These are phyloP conservation scores for Mixornis gularis DNA, from an alignment of 2,113 vertebrate species.

Conservation along the genomic window DNA sequence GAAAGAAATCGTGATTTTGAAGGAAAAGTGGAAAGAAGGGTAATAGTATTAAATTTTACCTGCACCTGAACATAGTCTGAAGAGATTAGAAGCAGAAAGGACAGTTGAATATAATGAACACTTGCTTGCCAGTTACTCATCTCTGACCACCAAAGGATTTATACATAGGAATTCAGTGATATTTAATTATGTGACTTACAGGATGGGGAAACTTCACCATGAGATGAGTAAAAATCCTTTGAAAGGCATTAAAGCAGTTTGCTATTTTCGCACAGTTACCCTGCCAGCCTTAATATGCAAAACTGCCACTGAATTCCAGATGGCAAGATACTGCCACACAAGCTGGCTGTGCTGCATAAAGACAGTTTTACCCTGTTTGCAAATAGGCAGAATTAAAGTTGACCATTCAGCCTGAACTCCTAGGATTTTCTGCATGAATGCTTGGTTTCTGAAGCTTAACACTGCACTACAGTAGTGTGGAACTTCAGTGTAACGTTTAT, in stretches of 20 bases:
- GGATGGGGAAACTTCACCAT: not conserved
- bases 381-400: slow-evolving; percentile 40
- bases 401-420: slow-evolving; percentile 45
- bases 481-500: not conserved
- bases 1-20: not conserved
- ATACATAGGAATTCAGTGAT: not conserved
- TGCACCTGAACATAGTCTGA: not conserved
- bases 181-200: slow-evolving; percentile 18
- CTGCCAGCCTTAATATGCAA: slow-evolving; percentile 54
- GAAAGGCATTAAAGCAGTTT: slow-evolving; percentile 36
- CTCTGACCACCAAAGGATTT: not conserved
- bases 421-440: slow-evolving; percentile 24
- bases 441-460: slow-evolving; percentile 20
- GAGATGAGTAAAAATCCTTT: slow-evolving; percentile 31
- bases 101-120: not conserved
- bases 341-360: slow-evolving; percentile 7
- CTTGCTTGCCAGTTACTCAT: not conserved
- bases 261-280: slow-evolving; percentile 42
- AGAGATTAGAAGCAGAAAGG: not conserved
- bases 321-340: slow-evolving; percentile 9
- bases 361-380: slow-evolving; percentile 17
- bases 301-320: slow-evolving; percentile 48
- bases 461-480: not conserved
- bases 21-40: not conserved
- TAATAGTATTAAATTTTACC: not conserved